Evolutionary conservation across 1,140 invertebrate genomes (phyloP), one percentile per base, ranked within the genome.

Genomic region (Pogonomyrmex californicus): DNA sequence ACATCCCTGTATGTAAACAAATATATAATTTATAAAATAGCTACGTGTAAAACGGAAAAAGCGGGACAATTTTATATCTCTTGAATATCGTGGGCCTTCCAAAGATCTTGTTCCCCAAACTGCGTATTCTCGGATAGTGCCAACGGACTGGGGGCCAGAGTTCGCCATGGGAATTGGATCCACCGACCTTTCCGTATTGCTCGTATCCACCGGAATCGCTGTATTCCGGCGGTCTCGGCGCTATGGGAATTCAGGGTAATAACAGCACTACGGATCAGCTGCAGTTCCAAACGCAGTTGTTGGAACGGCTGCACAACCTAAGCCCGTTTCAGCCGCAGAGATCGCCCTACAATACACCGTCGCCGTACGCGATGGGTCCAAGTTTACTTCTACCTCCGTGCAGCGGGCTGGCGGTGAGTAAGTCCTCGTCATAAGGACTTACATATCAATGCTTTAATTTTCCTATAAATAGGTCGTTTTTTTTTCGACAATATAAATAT

Each of bases 281-380:
- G 60, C 95, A 95, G 75, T 96, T 95, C 85, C 95, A 96, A 75
- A 90, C 94, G 23, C 96, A 97, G 85, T 92, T 97, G n/a, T 87
- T 96, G 23, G 96, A 97, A 86, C 95, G 96, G 54, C 91, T 97
- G 51, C 96, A 96, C 90, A 95, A 95, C 17, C 93, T 96, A 49
- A 96, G 95, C 90, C 93, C 94, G 2, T 95, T 94, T 82, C 92
- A 94, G 76, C 90, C 92, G 44, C 93, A 95, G 81, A 92, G 92
- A 81, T 95, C 93, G 71, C 93, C 93, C 10, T 94, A 93, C 78
- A 87, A 93, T 9, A 92, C 93, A 51, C 92, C 95, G 0, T 92
- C 92, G n/a, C 93, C 92, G n/a, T 94, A 93, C 36, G 70, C 91
- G 41, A 92, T 92, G 86, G 90, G 87, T 58, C 86, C 92, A 2